phyloP scores from a whole-genome alignment of 1,140 invertebrate species.

The Nautilus pompilius region DNA sequence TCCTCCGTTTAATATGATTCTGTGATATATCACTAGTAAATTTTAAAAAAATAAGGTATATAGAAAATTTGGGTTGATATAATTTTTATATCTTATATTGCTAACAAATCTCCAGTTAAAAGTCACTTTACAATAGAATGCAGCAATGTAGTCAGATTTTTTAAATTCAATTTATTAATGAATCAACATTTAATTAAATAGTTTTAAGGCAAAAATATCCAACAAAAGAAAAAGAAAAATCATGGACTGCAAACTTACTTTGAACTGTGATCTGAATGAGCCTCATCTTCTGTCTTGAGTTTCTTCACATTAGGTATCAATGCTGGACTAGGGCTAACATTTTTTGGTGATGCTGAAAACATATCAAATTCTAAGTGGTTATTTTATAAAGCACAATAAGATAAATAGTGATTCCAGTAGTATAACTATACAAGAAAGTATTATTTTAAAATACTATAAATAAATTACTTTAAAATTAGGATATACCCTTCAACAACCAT shows the following conservation, averaged over 20 bases:
- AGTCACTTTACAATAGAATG: too few species aligned
- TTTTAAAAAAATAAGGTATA: too few species aligned
- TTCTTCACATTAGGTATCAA: slow-evolving; percentile 20
- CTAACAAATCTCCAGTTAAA: too few species aligned
- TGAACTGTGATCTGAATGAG: slow-evolving; percentile 20
- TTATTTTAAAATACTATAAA: not conserved
- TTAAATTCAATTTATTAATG: too few species aligned
- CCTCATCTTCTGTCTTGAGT: slow-evolving; percentile 25
- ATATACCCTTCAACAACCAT: too few species aligned
- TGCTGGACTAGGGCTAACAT: slow-evolving; percentile 33
- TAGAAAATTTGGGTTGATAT: not conserved
- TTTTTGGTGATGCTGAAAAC: slow-evolving; percentile 37
- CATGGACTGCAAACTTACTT: slow-evolving; percentile 8
- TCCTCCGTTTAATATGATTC: not conserved
- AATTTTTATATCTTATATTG: too few species aligned
- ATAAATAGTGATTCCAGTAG: too few species aligned
- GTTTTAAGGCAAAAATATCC: slow-evolving; percentile 5
- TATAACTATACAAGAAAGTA: not conserved
- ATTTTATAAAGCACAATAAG: not conserved
- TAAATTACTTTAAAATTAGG: too few species aligned
- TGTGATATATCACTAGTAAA: not conserved
- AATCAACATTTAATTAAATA: too few species aligned
- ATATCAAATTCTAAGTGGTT: not conserved
- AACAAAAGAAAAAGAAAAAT: not conserved
- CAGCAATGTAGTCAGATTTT: too few species aligned